Evolutionary conservation across 2,888 invertebrate genomes (phyloP).

Genomic region (Agrypnus murinus): DNA sequence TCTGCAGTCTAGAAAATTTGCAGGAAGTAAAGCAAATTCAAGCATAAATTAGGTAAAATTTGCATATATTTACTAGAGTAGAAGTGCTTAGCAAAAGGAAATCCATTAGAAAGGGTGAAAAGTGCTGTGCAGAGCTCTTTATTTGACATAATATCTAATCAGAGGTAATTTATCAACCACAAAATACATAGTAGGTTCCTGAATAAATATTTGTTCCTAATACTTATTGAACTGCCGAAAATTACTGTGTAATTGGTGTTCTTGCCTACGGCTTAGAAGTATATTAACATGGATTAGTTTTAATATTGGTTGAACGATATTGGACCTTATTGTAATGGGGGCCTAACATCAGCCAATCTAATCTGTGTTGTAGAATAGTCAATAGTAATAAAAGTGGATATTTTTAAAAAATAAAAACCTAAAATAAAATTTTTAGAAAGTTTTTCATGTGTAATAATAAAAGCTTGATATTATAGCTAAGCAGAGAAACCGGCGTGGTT

Average conservation of each 20-base stretch:
- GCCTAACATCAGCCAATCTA: conserved; percentile 3
- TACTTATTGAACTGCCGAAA: conserved; percentile 41
- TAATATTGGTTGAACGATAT: conserved; percentile 26
- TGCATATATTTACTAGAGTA: conserved; percentile 42
- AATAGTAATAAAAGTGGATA: neutral
- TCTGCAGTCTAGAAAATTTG: too few relatives aligned
- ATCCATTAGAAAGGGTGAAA: conserved; percentile 51
- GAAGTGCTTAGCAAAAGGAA: conserved; percentile 44
- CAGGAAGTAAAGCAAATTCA: conserved; percentile 4
- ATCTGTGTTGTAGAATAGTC: too few relatives aligned
- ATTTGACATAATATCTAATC: conserved; percentile 47
- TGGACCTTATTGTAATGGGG: neutral
- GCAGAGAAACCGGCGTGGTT: conserved; percentile 36
- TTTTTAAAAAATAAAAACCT: neutral
- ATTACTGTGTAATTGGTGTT: conserved; percentile 38
- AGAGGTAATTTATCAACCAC: conserved; percentile 46
- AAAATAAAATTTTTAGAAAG: neutral
- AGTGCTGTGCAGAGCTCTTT: conserved; percentile 45
- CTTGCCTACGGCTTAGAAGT: conserved; percentile 27
- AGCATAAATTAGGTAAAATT: conserved; percentile 34
- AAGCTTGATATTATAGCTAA: conserved; percentile 38
- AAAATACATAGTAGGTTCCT: conserved; percentile 41
- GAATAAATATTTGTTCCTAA: conserved; percentile 41
- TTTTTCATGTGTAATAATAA: conserved; percentile 29
- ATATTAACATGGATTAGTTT: conserved; percentile 29